A percentile compares a stretch with the other conserved stretches of the same genome.
These are phyloP conservation scores for Phylloscopus trochiloides DNA, from an alignment of 2,113 vertebrate genomes.

Conservation along the genomic window DNA sequence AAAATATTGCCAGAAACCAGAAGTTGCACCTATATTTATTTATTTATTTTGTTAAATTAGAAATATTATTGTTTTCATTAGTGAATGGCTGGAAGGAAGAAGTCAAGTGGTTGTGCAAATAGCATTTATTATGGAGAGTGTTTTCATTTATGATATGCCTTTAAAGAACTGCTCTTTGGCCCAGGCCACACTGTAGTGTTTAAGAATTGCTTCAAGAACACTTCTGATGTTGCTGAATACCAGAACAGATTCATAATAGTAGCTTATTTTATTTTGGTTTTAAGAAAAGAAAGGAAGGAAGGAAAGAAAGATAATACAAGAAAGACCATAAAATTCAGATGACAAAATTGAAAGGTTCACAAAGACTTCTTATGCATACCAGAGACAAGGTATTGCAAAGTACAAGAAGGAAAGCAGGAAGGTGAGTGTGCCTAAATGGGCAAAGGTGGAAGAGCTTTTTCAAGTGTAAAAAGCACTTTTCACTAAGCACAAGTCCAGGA, in stretches of 20 bases:
- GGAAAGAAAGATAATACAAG: neutral
- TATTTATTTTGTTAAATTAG: constrained; percentile 43
- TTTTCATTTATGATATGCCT: neutral
- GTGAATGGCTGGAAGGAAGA: constrained; percentile 24
- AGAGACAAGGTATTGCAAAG: neutral
- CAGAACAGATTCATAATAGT: neutral
- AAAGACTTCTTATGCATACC: neutral
- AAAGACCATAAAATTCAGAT: neutral
- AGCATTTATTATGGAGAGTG: neutral
- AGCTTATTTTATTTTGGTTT: neutral
- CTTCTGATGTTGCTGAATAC: neutral
- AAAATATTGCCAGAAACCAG: neutral
- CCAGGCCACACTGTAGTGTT: neutral
- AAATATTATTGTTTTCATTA: constrained; percentile 46
- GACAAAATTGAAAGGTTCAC: neutral
- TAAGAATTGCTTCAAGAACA: neutral
- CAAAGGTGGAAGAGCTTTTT: neutral
- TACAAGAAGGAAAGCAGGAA: neutral
- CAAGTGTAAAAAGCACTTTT: neutral
- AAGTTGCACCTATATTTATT: neutral
- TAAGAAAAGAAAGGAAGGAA: neutral
- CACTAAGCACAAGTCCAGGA: neutral
- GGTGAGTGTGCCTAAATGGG: neutral
- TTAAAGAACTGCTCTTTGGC: constrained; percentile 15
- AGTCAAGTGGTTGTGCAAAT: neutral